Evolutionary conservation across 2,113 vertebrate species (phyloP), one percentile per base, ranked within the genome.

Genomic region (Entomyzon cyanotis): DNA sequence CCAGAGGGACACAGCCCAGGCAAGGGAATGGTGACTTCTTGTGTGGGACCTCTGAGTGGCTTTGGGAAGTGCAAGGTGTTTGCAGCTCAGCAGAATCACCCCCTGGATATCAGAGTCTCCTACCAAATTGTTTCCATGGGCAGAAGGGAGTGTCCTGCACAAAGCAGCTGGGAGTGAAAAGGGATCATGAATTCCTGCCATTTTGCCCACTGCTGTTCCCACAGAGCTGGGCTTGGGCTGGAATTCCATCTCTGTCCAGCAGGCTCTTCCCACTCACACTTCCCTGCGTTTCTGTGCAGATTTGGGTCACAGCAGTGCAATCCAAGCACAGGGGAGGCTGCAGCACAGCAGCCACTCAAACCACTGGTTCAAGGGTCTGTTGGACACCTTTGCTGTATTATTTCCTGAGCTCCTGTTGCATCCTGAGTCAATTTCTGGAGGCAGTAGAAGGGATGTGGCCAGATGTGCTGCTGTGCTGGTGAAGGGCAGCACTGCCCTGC

Each of bases 1-100:
- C 14, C n/a, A 27, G 20, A 2, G 8, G 13, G 8, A 7, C 20
- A 13, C 25, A 9, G 24, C 59, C 55, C 18, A 0, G 33, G 60
- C 37, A 35, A 50, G 7, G 55, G 19, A 15, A 7, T 14, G 47
- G 5, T 47, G 28, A 25, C 4, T 47, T 23, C 19, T 35, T 14
- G 3, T 22, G 1, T 7, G 22, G 28, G 35, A 22, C 28, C 22
- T 76, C 50, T 64, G 27, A 46, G 16, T 14, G 2, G 16, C 50
- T 55, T 41, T 68, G 37, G 56, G 33, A 77, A 46, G 5, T 27
- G 17, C 20, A 24, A 62, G 22, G 11, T 35, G 41, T n/a, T 42
- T 55, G 9, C 16, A 28, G 31, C 10, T 55, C 27, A 46, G 44
- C 33, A 55, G 18, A 12, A 11, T 35, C 33, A 22, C 9, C 1